Evolutionary conservation across 2,797 vertebrate species (phyloP).

Genomic region (Pseudocheirus occidentalis): DNA sequence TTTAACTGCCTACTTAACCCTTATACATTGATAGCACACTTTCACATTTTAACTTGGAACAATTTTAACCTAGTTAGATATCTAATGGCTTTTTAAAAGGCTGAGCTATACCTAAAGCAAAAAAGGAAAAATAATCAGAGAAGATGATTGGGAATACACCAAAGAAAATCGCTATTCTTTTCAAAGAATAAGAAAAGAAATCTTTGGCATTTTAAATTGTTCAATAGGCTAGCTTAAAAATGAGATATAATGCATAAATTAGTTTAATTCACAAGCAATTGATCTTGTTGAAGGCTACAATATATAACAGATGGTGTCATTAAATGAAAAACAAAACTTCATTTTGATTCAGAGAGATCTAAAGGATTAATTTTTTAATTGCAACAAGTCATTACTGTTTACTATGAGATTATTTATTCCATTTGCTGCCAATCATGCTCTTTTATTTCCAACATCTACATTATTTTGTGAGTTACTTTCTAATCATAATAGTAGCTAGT

Average conservation of each 20-base stretch:
- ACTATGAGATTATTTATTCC: conserved; percentile 76
- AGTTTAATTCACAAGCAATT: conserved; percentile 73
- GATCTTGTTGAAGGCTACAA: conserved; percentile 59
- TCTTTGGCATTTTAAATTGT: conserved; percentile 31
- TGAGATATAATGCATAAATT: conserved; percentile 40
- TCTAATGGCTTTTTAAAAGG: conserved; percentile 12
- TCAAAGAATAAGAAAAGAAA: conserved; percentile 46
- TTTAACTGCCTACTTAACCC: neutral
- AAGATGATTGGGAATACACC: neutral
- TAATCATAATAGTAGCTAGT: neutral
- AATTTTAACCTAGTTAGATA: conserved; percentile 57
- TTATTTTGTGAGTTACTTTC: neutral
- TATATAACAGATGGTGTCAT: conserved; percentile 72
- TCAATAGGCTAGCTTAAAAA: conserved; percentile 62
- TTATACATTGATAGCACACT: neutral
- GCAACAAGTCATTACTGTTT: conserved; percentile 45
- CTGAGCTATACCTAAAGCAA: conserved; percentile 18
- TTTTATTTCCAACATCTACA: conserved; percentile 19
- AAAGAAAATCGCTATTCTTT: conserved; percentile 16
- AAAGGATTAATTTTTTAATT: conserved; percentile 72
- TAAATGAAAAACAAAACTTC: conserved; percentile 71
- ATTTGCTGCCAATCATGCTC: conserved; percentile 75
- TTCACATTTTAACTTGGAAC: conserved; percentile 49
- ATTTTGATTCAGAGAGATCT: conserved; percentile 70
- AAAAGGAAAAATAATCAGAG: conserved; percentile 61